These are phyloP conservation scores for Chaetodon auriga DNA, from an alignment of 2,113 vertebrate genomes.

Conservation along the genomic window DNA sequence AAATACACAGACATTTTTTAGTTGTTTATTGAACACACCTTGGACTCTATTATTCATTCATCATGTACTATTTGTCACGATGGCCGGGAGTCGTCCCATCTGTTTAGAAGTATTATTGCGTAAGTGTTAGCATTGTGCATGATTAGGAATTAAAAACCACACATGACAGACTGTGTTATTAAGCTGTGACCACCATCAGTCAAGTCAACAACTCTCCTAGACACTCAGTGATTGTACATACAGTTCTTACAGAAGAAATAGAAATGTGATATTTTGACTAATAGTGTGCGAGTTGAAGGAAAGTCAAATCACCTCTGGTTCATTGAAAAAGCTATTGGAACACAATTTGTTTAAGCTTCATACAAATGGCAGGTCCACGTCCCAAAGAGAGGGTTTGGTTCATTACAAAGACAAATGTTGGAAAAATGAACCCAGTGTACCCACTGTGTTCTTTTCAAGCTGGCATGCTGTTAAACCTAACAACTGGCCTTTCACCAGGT, in stretches of 20 bases:
- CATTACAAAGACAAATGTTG: slow-evolving; percentile 66
- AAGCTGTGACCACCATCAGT: slow-evolving; percentile 28
- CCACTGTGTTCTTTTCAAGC: slow-evolving; percentile 57
- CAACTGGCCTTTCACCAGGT: slow-evolving; percentile 68
- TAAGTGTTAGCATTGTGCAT: slow-evolving; percentile 11
- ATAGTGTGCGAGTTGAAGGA: slow-evolving; percentile 52
- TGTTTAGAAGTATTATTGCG: not conserved
- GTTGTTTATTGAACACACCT: not conserved
- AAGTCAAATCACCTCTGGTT: slow-evolving; percentile 66
- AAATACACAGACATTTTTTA: not conserved
- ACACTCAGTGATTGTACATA: slow-evolving; percentile 38
- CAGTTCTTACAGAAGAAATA: slow-evolving; percentile 40
- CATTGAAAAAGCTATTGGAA: slow-evolving; percentile 60
- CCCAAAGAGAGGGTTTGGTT: slow-evolving; percentile 49
- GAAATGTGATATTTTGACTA: slow-evolving; percentile 66
- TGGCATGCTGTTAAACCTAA: slow-evolving; percentile 64
- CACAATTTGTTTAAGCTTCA: slow-evolving; percentile 51
- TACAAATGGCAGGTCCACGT: slow-evolving; percentile 43
- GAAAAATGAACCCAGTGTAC: slow-evolving; percentile 59
- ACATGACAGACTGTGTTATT: slow-evolving; percentile 23
- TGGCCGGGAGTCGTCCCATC: not conserved
- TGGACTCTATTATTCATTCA: not conserved
- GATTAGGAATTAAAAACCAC: slow-evolving; percentile 20
- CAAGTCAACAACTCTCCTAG: slow-evolving; percentile 50
- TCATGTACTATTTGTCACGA: not conserved